Percentiles rank a stretch among this genome's conserved stretches.
Evolutionary conservation across 1,140 invertebrate genomes (phyloP).

Genomic region (Apolygus lucorum): DNA sequence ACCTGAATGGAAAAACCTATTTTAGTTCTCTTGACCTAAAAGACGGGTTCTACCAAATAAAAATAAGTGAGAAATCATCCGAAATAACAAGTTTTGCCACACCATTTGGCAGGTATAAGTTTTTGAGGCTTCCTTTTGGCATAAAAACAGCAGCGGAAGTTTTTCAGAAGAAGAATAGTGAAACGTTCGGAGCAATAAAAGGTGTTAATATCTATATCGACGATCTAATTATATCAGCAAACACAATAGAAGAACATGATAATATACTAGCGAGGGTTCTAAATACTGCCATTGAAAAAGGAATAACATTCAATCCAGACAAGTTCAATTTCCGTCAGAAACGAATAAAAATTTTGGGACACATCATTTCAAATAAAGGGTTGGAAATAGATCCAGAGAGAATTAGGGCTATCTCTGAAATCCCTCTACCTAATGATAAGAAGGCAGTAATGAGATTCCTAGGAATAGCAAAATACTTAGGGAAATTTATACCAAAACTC

Average conservation of each 20-base stretch:
- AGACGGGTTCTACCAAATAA: constrained; percentile 30
- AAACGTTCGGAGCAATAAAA: constrained; percentile 21
- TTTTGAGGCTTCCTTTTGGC: constrained; percentile 2
- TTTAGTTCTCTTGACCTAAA: constrained; percentile 29
- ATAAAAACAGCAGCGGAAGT: not conserved
- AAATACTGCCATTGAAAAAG: not conserved
- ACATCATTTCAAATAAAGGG: constrained; percentile 35
- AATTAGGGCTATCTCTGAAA: constrained; percentile 37
- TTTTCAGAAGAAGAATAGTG: not conserved
- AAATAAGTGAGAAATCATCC: not conserved
- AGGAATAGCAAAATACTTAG: constrained; percentile 17
- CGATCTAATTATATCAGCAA: constrained; percentile 36
- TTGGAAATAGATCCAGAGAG: constrained; percentile 38
- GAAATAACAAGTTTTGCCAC: not conserved
- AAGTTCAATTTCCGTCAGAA: constrained; percentile 40
- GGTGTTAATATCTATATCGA: constrained; percentile 27
- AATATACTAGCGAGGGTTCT: constrained; percentile 34
- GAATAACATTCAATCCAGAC: constrained; percentile 30
- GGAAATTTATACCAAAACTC: constrained; percentile 17
- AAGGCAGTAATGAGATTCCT: constrained; percentile 16
- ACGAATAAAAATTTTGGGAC: constrained; percentile 39
- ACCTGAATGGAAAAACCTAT: constrained; percentile 23
- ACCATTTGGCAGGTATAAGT: constrained; percentile 4
- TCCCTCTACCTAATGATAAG: constrained; percentile 36
- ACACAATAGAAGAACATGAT: constrained; percentile 32